Conservation (phyloP, 2,797 vertebrate genomes). For the Poeciliopsis turneri region DNA sequence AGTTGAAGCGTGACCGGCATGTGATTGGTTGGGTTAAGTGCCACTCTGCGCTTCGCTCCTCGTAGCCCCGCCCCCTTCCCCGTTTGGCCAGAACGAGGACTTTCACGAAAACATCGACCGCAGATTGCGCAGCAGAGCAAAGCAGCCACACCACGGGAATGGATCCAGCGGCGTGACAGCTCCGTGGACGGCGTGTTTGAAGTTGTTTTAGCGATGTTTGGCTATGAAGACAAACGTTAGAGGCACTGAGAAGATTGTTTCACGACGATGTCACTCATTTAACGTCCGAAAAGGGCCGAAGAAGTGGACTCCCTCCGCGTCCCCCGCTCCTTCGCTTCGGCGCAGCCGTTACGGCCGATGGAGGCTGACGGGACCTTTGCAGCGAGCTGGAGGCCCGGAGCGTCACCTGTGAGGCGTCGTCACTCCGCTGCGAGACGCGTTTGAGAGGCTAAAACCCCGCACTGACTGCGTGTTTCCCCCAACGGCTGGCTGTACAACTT, state of each 20-base stretch:
- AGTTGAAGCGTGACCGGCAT: neutral
- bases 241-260: conserved; percentile 1
- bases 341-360: conserved; percentile 60
- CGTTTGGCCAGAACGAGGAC: conserved; percentile 55
- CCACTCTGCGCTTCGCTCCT: conserved; percentile 47
- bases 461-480: neutral
- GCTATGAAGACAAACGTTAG: conserved; percentile 23
- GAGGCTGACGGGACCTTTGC: conserved; percentile 72
- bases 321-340: conserved; percentile 37
- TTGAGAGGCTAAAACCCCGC: neutral
- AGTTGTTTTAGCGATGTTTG: conserved; percentile 44
- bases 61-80: conserved; percentile 30
- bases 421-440: conserved; percentile 25
- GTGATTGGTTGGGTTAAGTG: conserved; percentile 58
- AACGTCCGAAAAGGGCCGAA: conserved; percentile 49
- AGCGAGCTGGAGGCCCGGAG: conserved; percentile 62
- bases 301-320: conserved; percentile 54
- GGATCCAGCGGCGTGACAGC: conserved; percentile 49
- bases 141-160: conserved; percentile 18
- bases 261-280: conserved; percentile 61
- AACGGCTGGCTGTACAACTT: conserved; percentile 42
- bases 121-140: conserved; percentile 52
- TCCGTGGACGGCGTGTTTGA: conserved; percentile 44
- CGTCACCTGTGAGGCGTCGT: conserved; percentile 65
- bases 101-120: conserved; percentile 70